phyloP scores from a whole-genome alignment of 2,113 vertebrate genomes.

The Pagrus major region DNA sequence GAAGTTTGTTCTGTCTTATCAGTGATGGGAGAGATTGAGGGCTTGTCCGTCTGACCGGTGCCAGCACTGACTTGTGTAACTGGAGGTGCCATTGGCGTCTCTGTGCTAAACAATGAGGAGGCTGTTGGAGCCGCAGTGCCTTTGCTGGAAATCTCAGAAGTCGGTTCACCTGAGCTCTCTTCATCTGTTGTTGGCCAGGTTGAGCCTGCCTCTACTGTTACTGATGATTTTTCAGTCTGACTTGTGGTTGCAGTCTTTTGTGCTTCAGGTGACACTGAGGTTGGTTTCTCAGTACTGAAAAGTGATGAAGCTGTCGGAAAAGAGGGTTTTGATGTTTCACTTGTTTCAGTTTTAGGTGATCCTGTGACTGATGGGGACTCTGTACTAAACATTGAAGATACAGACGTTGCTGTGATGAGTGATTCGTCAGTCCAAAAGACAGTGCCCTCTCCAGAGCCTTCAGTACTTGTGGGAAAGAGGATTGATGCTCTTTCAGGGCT shows the following conservation, averaged over 20 bases:
- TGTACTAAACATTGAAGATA: background rate
- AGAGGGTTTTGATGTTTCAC: background rate
- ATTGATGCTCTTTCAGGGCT: background rate
- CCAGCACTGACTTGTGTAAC: background rate
- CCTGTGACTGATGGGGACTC: background rate
- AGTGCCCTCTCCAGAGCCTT: constrained; percentile 1
- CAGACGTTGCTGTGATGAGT: background rate
- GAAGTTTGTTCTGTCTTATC: background rate
- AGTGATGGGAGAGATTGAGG: background rate
- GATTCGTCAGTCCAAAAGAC: background rate
- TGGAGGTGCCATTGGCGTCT: constrained; percentile 5
- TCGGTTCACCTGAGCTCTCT: background rate
- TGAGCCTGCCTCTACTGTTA: background rate
- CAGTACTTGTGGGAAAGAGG: background rate
- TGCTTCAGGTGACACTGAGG: background rate
- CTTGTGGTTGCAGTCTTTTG: background rate
- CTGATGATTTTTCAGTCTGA: background rate
- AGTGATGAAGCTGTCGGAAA: background rate
- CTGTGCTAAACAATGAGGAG: constrained; percentile 27
- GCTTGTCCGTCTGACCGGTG: background rate
- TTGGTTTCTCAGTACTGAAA: constrained; percentile 20
- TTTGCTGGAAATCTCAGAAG: background rate
- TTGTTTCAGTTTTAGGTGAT: background rate
- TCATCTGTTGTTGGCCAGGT: background rate
- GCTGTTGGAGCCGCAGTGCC: background rate